Conservation (phyloP, 2,113 vertebrate genomes). For the Vimba vimba region DNA sequence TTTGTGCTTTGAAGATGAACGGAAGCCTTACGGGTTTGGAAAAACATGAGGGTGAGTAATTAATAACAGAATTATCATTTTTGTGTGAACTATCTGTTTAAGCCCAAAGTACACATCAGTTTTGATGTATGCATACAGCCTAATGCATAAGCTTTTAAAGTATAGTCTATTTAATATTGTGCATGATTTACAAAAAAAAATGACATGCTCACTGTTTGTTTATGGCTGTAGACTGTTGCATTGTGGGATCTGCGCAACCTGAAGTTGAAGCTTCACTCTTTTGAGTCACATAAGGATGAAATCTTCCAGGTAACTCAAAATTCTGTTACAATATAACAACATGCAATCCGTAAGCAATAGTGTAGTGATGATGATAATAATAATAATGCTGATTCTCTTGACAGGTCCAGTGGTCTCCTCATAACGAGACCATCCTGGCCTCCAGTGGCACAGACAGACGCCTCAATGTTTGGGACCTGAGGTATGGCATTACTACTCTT, state of each 20-base stretch:
- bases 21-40: too few relatives aligned
- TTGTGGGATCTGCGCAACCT: conserved; percentile 92
- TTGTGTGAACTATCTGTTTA: neutral
- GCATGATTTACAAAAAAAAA: too few relatives aligned
- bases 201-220: neutral
- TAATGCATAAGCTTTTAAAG: too few relatives aligned
- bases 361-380: neutral
- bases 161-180: too few relatives aligned
- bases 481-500: conserved; percentile 69
- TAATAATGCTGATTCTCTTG: conserved; percentile 48
- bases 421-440: conserved; percentile 92
- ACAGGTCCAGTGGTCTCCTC: conserved; percentile 94
- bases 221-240: conserved; percentile 83
- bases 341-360: neutral
- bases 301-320: conserved; percentile 87
- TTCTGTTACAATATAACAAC: neutral
- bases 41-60: too few relatives aligned
- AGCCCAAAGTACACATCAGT: too few relatives aligned
- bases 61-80: too few relatives aligned
- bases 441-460: conserved; percentile 89
- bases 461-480: conserved; percentile 92
- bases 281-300: conserved; percentile 95
- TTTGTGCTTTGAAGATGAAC: too few relatives aligned
- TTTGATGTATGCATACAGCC: neutral
- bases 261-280: conserved; percentile 92